These are phyloP conservation scores for Callipepla squamata DNA, from an alignment of 2,113 vertebrate species.

Conservation along the genomic window DNA sequence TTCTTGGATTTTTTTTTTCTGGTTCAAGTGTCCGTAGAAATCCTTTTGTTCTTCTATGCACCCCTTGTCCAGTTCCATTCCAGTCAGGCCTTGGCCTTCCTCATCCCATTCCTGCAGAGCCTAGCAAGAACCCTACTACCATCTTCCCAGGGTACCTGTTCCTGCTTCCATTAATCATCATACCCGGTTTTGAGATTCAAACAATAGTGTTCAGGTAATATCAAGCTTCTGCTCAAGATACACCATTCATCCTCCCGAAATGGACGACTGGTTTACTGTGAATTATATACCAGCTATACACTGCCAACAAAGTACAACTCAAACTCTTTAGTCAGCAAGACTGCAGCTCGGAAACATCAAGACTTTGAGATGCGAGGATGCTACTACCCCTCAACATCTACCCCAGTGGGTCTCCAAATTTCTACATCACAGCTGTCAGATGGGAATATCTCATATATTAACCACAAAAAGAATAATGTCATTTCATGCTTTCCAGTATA, in stretches of 20 bases:
- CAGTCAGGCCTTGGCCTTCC: too few species aligned
- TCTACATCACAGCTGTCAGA: background rate
- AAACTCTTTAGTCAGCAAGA: background rate
- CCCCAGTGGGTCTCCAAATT: background rate
- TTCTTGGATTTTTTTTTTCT: too few species aligned
- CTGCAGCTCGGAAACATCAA: background rate
- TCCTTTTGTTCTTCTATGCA: too few species aligned
- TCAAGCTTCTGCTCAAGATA: background rate
- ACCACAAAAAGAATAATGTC: accelerated
- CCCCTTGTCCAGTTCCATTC: too few species aligned
- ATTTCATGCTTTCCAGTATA: background rate
- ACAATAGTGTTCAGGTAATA: background rate
- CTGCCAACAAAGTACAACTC: background rate
- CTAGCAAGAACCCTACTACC: too few species aligned
- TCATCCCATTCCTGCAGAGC: too few species aligned
- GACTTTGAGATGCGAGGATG: background rate
- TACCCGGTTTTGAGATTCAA: background rate
- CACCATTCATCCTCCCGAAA: background rate
- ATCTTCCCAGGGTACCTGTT: background rate
- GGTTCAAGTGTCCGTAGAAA: too few species aligned
- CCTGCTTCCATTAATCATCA: background rate
- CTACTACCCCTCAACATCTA: background rate
- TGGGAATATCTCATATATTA: background rate
- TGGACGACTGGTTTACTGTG: background rate
- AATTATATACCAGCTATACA: accelerated